These are phyloP conservation scores for Pherbina coryleti DNA, from an alignment of 2,888 invertebrate genomes.

Conservation along the genomic window DNA sequence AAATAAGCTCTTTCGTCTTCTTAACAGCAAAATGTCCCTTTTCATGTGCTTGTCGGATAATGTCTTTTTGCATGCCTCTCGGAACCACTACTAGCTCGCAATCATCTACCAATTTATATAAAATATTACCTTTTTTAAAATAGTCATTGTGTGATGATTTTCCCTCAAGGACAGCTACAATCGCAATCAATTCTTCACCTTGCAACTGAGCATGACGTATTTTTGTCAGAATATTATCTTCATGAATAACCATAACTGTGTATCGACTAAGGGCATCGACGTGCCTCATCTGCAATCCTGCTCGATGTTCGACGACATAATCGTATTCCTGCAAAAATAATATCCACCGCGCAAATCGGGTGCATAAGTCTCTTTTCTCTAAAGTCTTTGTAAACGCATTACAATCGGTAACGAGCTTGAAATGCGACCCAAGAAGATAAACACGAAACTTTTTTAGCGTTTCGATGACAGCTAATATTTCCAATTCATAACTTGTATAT, in stretches of 20 bases:
- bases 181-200: slow-evolving; percentile 18
- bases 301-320: slow-evolving; percentile 48
- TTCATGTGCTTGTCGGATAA: slow-evolving; percentile 32
- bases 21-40: slow-evolving; percentile 35
- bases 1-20: slow-evolving; percentile 41
- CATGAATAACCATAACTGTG: slow-evolving; percentile 40
- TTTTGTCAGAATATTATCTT: slow-evolving; percentile 8
- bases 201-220: slow-evolving; percentile 26
- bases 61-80: slow-evolving; percentile 34
- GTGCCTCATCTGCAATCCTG: slow-evolving; percentile 42
- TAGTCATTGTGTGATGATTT: neutral
- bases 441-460: slow-evolving; percentile 52
- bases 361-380: slow-evolving; percentile 46
- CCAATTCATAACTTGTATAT: slow-evolving; percentile 39
- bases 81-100: slow-evolving; percentile 32
- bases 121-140: slow-evolving; percentile 29
- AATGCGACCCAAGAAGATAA: slow-evolving; percentile 49
- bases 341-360: slow-evolving; percentile 45
- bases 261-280: slow-evolving; percentile 46
- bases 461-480: slow-evolving; percentile 41
- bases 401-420: slow-evolving; percentile 48
- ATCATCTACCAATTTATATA: slow-evolving; percentile 21
- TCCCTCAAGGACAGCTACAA: neutral
- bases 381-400: slow-evolving; percentile 46
- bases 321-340: no score